phyloP scores from a whole-genome alignment of 2,113 vertebrate species.

The Cettia cetti region DNA sequence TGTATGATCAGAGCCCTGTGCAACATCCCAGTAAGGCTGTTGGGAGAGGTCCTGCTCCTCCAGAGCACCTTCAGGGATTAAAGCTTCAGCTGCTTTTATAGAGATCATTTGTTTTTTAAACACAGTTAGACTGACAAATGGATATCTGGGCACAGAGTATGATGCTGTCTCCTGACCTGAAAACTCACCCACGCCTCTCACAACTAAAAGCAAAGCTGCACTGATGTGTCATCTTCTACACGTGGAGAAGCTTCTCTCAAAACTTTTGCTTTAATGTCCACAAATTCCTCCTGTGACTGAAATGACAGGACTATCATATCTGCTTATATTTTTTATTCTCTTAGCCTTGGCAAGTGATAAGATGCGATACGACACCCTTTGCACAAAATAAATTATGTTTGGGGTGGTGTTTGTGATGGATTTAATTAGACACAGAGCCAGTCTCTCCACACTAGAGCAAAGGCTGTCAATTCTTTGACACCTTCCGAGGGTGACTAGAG shows the following conservation, averaged over 20 bases:
- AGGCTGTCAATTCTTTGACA: constrained; percentile 4
- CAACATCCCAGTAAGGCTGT: background rate
- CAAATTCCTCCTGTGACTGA: background rate
- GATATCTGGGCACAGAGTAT: background rate
- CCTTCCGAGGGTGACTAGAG: constrained; percentile 12
- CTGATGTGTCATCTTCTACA: background rate
- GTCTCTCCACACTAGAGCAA: background rate
- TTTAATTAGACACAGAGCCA: constrained; percentile 51
- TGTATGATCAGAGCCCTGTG: background rate
- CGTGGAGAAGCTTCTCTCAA: background rate
- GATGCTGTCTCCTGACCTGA: background rate
- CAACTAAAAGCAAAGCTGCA: background rate
- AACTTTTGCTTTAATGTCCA: background rate
- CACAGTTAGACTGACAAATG: background rate
- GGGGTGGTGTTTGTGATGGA: constrained; percentile 17
- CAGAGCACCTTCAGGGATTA: background rate
- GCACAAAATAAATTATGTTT: constrained; percentile 40
- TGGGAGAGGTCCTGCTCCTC: background rate
- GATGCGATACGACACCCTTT: background rate
- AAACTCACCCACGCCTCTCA: background rate
- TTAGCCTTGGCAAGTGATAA: constrained; percentile 31
- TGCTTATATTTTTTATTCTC: constrained; percentile 21
- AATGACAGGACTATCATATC: background rate
- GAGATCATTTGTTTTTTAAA: background rate
- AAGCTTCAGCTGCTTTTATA: background rate